Base-by-base conservation (phyloP, 2,888 invertebrate genomes). In the Trissolcus japonicus region DNA sequence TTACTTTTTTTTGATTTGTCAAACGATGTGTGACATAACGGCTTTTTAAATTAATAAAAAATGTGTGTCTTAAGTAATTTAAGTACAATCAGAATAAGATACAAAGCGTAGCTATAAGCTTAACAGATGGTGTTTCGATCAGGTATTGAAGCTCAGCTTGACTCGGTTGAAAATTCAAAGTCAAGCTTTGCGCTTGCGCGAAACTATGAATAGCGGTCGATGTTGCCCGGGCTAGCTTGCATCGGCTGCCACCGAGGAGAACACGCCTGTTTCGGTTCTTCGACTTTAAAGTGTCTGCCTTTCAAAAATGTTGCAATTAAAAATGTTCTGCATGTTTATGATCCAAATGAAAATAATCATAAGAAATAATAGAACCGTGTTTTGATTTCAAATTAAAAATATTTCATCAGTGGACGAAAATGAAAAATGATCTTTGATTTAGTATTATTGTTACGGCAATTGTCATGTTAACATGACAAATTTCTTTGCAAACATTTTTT, bases 191-290 rank as follows among this genome's bases (percentile, higher is more conserved):
- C 85, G 86, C 85, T 78, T 81, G 86, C 82, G 83, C 82, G 72
- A 80, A 78, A 80, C 76, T 79, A 80, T 79, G 81, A 83, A 82
- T 82, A 80, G 85, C 86, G 88, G 88, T 88, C 88, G 88, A 88
- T 88, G 87, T 84, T 88, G 86, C 85, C 87, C 87, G 87, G 87
- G 86, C 85, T 85, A 84, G 86, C 85, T 83, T 81, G 81, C 76
- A 72, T 76, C 60, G 63, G 73, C 76, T 68, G 77, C 81, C 78
- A 80, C 76, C 78, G 80, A 73, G 65, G 76, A 73, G 79, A 81
- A 74, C 82, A 71, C 76, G 74, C 73, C 81, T 81, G 81, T 83
- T 82, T 81, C 83, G 78, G 72, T 84, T 81, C 79, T 80, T 76
- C 79, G 80, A 80, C 82, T 80, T 81, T 81, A 80, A 82, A 81